Base-by-base conservation (phyloP, 2,888 invertebrate species). In the Dryadula phaetusa region DNA sequence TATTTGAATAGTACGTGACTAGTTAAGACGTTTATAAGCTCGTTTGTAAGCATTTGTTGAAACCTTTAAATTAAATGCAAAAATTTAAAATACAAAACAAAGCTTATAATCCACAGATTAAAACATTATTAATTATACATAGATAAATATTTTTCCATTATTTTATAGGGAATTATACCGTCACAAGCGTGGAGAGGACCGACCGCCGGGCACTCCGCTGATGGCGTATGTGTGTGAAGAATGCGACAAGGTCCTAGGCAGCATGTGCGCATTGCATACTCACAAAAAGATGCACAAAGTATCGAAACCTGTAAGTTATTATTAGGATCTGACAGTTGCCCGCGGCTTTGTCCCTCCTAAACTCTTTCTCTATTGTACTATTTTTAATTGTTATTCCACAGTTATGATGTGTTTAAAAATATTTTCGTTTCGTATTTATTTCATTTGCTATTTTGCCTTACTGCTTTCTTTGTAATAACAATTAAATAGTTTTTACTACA, bases 241-340 rank as follows among this genome's bases (percentile, higher is more conserved):
- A 46, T 94, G 94, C 69, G 94, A 94, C 78, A 94, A 94, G 74
- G 94, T 94, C 37, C 85, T 94, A 37, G 90, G 93, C 22, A 94
- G 92, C 77, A 90, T 91, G 81, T 88, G 93, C 64, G 93, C 94
- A 0, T 74, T 94, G 6, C 91, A 93, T 70, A 82, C 88, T 0
- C 94, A 94, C 68, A 93, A 93, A 71, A 94, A 94, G 75, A 93
- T 89, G 78, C 94, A 94, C 75, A 93, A 87, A 73, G 92, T 93
- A 0, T 82, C 88, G 7, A 93, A 90, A 69, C 94, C 94, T 1
- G 94, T 94, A 77, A 85, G 87, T 81, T 25, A 28, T 56, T 8
- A 40, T 47, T 47, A 34, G 5, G 12, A 14, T n/a, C 40, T 40
- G 10, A 16, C 28, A 28, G 28, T 28, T 10, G 52, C 25, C 49